These are phyloP conservation scores for Lagopus muta DNA, from an alignment of 2,113 vertebrate species.

Conservation along the genomic window DNA sequence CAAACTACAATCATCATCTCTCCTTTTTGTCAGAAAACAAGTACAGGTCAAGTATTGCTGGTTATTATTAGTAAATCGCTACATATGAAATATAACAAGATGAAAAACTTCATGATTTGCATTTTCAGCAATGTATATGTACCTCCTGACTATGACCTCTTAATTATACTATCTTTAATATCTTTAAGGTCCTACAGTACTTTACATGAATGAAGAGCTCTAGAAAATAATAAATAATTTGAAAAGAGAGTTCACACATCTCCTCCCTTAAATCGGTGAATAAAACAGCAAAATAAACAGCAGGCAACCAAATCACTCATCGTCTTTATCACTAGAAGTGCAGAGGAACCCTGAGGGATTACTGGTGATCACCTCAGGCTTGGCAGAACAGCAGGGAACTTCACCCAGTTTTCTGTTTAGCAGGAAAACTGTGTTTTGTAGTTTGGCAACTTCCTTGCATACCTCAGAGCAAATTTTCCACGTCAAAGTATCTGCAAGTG, in stretches of 20 bases:
- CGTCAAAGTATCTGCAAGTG: not conserved
- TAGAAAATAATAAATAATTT: not conserved
- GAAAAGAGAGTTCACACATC: not conserved
- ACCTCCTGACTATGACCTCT: not conserved
- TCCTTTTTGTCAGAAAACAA: not conserved
- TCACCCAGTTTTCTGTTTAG: not conserved
- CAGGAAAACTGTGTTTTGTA: not conserved
- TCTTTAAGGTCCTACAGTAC: not conserved
- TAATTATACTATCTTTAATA: not conserved
- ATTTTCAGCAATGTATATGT: not conserved
- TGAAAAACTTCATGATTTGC: not conserved
- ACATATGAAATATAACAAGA: not conserved
- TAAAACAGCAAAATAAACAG: not conserved
- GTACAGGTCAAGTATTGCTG: accelerated
- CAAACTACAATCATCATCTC: not conserved
- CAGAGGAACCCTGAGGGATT: slow-evolving; percentile 24
- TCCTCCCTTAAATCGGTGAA: not conserved
- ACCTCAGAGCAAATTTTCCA: not conserved
- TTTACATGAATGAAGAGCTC: not conserved
- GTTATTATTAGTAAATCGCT: not conserved
- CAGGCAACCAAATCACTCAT: not conserved
- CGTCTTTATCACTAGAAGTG: slow-evolving; percentile 43
- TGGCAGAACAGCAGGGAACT: not conserved
- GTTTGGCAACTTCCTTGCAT: not conserved
- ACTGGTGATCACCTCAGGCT: not conserved